Conservation (phyloP, 2,888 invertebrate genomes). For the Tinea pellionella region DNA sequence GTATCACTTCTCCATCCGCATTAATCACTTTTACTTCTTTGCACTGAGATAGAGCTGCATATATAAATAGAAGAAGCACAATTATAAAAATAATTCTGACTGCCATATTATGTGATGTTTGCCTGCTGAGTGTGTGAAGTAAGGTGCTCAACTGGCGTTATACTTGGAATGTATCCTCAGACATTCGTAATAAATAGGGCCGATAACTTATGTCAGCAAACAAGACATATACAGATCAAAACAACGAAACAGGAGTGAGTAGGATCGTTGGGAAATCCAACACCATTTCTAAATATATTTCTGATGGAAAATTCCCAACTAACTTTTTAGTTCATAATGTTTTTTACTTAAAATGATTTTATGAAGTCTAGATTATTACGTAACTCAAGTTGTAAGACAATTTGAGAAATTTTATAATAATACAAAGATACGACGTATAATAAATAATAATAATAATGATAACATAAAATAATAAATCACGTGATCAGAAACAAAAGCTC, state of each 20-base stretch:
- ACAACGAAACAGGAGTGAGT: slow-evolving; percentile 36
- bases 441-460: no score
- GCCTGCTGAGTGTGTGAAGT: not conserved
- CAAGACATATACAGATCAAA: slow-evolving; percentile 56
- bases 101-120: not conserved
- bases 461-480: no score
- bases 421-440: no score
- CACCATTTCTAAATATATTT: slow-evolving; percentile 9
- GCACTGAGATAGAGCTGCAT: not conserved
- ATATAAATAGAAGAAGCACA: not conserved
- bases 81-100: not conserved
- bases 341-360: no score
- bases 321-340: no score
- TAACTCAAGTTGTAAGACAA: no score
- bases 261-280: slow-evolving; percentile 23
- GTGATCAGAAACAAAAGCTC: no score
- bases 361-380: no score
- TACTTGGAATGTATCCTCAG: not conserved
- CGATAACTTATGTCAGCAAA: slow-evolving; percentile 61
- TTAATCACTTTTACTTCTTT: not conserved
- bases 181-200: slow-evolving; percentile 46
- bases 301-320: not conserved
- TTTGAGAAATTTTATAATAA: no score
- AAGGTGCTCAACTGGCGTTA: slow-evolving; percentile 1
- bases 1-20: not conserved